phyloP scores from a whole-genome alignment of 2,113 vertebrate genomes.

The Passer domesticus region DNA sequence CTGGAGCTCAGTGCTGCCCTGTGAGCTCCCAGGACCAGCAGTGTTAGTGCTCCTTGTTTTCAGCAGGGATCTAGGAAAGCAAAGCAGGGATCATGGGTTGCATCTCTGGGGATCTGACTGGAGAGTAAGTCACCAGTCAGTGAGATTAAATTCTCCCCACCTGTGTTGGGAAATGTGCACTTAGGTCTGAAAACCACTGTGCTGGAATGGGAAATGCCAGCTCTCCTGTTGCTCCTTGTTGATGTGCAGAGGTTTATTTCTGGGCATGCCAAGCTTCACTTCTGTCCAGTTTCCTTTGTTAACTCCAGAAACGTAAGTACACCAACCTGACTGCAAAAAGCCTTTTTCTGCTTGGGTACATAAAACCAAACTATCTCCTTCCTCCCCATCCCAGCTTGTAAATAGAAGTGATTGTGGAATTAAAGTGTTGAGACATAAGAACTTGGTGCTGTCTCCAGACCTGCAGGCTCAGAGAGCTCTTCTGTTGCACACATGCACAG shows the following conservation, averaged over 20 bases:
- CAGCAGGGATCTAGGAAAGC: not conserved
- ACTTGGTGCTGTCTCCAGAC: not conserved
- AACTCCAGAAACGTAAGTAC: not conserved
- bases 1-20: not conserved
- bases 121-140: not conserved
- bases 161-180: not conserved
- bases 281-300: not conserved
- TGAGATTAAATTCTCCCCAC: not conserved
- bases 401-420: not conserved
- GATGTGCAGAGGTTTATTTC: not conserved
- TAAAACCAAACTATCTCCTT: not conserved
- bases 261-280: not conserved
- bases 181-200: not conserved
- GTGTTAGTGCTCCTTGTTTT: not conserved
- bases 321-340: not conserved
- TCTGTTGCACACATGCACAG: not conserved
- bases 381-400: not conserved
- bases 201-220: not conserved
- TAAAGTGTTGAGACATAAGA: not conserved
- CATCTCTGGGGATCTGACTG: not conserved
- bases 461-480: not conserved
- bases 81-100: not conserved
- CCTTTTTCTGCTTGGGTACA: not conserved
- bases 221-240: not conserved
- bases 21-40: accelerated